Evolutionary conservation across 1,140 invertebrate species (phyloP).

Genomic region (Charaxes varanes): DNA sequence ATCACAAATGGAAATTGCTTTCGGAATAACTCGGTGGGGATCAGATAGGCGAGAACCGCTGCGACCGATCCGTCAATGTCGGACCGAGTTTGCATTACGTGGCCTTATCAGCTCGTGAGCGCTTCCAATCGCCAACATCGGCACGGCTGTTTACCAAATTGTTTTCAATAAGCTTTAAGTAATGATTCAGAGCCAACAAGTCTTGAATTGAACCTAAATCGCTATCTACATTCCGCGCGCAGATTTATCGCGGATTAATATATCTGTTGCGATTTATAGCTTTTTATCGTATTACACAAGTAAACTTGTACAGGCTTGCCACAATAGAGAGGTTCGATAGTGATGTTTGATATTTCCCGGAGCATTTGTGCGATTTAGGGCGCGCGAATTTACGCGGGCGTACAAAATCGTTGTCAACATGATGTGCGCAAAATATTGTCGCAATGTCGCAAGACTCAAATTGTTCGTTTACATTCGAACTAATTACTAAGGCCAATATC

Average conservation of each 20-base stretch:
- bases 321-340: conserved; percentile 48
- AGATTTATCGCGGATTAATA: conserved; percentile 54
- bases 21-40: conserved; percentile 67
- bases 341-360: conserved; percentile 29
- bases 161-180: conserved; percentile 67
- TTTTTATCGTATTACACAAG: conserved; percentile 57
- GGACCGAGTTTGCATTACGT: conserved; percentile 64
- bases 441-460: too few relatives aligned
- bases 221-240: conserved; percentile 37
- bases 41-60: conserved; percentile 67
- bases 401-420: too few relatives aligned
- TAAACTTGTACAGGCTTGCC: conserved; percentile 26
- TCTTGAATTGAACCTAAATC: conserved; percentile 34
- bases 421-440: too few relatives aligned
- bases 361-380: conserved; percentile 8
- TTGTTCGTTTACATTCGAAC: too few relatives aligned
- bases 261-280: conserved; percentile 56
- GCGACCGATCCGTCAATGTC: conserved; percentile 70
- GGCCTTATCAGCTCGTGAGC: conserved; percentile 60
- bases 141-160: conserved; percentile 67
- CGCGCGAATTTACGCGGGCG: conserved; percentile 22
- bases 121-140: conserved; percentile 66
- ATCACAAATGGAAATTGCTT: conserved; percentile 61
- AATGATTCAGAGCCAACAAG: conserved; percentile 46
- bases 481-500: too few relatives aligned